Evolutionary conservation across 2,113 vertebrate genomes (phyloP), one percentile per base, ranked within the genome.

Genomic region (Terrapene triunguis): DNA sequence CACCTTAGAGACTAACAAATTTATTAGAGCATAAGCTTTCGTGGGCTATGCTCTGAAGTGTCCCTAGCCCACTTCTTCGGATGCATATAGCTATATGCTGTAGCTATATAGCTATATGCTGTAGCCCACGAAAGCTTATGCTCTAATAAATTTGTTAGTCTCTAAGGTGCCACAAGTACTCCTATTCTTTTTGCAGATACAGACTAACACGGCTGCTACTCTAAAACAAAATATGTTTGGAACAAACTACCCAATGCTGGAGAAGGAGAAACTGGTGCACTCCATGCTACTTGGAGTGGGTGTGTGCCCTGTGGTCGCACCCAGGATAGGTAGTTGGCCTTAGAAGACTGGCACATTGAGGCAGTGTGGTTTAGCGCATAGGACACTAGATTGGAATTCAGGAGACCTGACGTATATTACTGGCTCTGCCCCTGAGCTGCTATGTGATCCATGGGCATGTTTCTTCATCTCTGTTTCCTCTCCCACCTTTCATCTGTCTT

Each of bases 341-440:
- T 24, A 21, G 22, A 53, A 54, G 21, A 27, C 44, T 69, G 35
- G 32, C 3, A n/a, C 16, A 19, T 17, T 69, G 14, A n/a, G 62
- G 32, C 62, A 69, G 14, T 16, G 8, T 69, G 32, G 8, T 21
- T 38, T 44, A 76, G 10, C 6, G 11, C 8, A 38, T 0, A 59
- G 19, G 50, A 13, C 27, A 53, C 3, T 10, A 9, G n/a, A 62
- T 2, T 44, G 38, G 72, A 44, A 38, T 44, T 44, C 0, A 0
- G 54, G 24, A 80, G 27, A 55, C 65, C 57, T 74, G 72, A 90
- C 11, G 4, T 1, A 0, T 1, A 4, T 35, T 11, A 42, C n/a
- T 27, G 50, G 65, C 44, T 50, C 78, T 50, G 25, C 47, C 3
- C 29, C 47, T 80, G 44, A 80, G 7, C 25, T 80, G 76, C 29